Conservation (phyloP, 2,113 vertebrate genomes). For the Ammospiza nelsoni region DNA sequence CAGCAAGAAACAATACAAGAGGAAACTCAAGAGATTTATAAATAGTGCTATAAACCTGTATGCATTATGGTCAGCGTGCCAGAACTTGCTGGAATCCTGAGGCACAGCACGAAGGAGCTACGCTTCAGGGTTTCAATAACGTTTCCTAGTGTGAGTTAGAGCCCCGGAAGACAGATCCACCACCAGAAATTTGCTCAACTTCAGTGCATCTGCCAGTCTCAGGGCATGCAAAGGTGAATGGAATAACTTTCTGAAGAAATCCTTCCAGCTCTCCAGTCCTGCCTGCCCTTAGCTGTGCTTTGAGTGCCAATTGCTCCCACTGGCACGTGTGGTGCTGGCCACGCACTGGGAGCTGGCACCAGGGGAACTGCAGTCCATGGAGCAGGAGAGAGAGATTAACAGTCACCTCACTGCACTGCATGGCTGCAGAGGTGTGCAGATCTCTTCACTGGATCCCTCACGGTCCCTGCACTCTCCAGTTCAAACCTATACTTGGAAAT, state of each 20-base stretch:
- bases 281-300: not conserved
- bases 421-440: not conserved
- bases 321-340: not conserved
- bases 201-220: not conserved
- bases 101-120: not conserved
- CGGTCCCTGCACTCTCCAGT: not conserved
- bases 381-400: not conserved
- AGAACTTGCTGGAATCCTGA: constrained; percentile 9
- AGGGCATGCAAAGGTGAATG: not conserved
- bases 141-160: not conserved
- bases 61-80: not conserved
- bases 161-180: not conserved
- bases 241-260: not conserved
- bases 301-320: not conserved
- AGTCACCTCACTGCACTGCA: not conserved
- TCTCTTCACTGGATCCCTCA: not conserved
- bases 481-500: not conserved
- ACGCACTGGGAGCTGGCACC: not conserved
- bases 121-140: not conserved
- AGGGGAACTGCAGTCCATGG: not conserved
- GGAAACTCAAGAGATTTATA: constrained; percentile 46
- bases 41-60: constrained; percentile 12
- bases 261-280: not conserved
- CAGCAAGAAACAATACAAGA: constrained; percentile 33
- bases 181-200: not conserved